Conservation (phyloP, 2,797 vertebrate species). For the Poliocrania exsul region DNA sequence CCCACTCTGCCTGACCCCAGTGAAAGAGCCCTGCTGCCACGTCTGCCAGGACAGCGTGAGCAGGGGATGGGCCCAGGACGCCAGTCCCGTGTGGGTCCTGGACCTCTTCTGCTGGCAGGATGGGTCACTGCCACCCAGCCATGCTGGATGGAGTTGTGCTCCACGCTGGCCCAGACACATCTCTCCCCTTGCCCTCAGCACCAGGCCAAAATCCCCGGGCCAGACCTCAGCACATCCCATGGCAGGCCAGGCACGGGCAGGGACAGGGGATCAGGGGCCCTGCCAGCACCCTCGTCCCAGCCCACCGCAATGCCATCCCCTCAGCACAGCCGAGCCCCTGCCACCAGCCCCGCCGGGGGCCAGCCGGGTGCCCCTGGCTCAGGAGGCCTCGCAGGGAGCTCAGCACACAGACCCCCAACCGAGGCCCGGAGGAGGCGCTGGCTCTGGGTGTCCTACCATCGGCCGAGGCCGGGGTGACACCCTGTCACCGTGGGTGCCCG, state of each 20-base stretch:
- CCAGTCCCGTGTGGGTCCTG: accelerated
- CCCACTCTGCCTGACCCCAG: neutral
- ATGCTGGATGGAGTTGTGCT: neutral
- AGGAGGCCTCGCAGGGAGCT: neutral
- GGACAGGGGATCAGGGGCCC: neutral
- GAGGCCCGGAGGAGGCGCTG: neutral
- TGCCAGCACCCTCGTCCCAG: neutral
- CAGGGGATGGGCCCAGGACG: neutral
- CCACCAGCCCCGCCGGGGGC: neutral
- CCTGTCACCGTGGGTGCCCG: neutral
- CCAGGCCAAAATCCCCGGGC: accelerated
- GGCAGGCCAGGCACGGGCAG: neutral
- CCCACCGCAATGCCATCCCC: neutral
- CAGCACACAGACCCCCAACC: neutral
- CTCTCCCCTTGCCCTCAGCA: accelerated
- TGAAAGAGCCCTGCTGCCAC: neutral
- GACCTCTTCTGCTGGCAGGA: neutral
- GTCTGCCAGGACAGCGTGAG: accelerated
- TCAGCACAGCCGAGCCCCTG: neutral
- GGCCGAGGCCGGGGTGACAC: neutral
- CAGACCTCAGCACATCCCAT: neutral
- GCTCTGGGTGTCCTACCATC: neutral
- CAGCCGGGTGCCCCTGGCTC: neutral
- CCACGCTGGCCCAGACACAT: neutral
- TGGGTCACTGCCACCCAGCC: accelerated